Conservation (phyloP, 2,888 invertebrate species). For the Priocnemis perturbator region DNA sequence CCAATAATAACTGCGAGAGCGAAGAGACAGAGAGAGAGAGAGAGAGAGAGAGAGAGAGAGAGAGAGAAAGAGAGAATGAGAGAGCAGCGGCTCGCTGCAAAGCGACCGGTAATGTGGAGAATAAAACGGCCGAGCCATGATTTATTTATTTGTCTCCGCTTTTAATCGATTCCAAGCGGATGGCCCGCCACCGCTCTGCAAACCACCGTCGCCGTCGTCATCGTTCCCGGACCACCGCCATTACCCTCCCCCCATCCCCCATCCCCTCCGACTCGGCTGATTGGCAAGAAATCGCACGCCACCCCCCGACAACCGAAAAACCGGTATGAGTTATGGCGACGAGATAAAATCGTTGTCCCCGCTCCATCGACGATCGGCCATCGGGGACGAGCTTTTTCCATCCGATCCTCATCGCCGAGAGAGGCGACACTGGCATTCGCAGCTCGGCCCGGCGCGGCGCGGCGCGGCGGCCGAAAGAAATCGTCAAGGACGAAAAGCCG, state of each 20-base stretch:
- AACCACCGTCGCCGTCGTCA: not conserved
- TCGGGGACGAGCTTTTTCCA: constrained; percentile 45
- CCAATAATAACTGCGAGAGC: constrained; percentile 26
- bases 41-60: constrained; percentile 17
- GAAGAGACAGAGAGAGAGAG: not conserved
- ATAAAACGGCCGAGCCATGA: constrained; percentile 40
- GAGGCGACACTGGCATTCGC: constrained; percentile 44
- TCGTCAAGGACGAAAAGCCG: constrained; percentile 8
- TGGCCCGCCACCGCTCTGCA: constrained; percentile 29
- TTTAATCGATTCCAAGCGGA: constrained; percentile 56
- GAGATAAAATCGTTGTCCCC: constrained; percentile 53
- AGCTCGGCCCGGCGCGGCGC: constrained; percentile 26
- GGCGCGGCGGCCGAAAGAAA: constrained; percentile 28
- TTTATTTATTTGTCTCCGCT: constrained; percentile 48
- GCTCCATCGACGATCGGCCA: constrained; percentile 36
- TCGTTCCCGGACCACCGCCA: too few relatives aligned
- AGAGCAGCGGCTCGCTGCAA: constrained; percentile 13
- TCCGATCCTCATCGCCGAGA: constrained; percentile 40
- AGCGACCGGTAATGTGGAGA: constrained; percentile 33
- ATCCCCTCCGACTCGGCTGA: constrained; percentile 38
- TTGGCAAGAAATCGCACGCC: constrained; percentile 59
- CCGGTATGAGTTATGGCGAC: constrained; percentile 56
- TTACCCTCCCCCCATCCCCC: too few relatives aligned
- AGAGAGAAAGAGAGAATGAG: constrained; percentile 21
- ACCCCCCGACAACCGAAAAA: constrained; percentile 53